Conservation (phyloP, 2,113 vertebrate genomes). For the Hyla sarda region DNA sequence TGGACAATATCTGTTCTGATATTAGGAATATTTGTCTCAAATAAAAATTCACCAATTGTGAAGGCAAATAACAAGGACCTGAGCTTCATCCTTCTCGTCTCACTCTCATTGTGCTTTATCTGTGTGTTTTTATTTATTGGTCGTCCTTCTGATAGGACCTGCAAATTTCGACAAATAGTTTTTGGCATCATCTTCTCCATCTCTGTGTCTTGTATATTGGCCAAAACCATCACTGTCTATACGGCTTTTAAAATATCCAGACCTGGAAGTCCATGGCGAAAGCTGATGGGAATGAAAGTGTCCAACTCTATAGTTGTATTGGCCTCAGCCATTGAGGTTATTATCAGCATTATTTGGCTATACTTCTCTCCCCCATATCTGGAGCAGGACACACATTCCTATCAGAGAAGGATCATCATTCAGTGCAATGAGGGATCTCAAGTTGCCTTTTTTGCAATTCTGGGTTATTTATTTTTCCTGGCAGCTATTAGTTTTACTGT, state of each 20-base stretch:
- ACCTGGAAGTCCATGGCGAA: constrained; percentile 64
- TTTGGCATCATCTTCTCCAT: neutral
- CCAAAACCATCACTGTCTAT: neutral
- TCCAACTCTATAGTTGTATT: constrained; percentile 60
- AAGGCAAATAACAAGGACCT: constrained; percentile 27
- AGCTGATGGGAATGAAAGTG: constrained; percentile 58
- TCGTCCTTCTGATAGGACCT: no score
- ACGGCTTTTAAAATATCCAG: constrained; percentile 52
- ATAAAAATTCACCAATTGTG: no score
- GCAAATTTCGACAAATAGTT: no score
- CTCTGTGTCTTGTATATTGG: no score
- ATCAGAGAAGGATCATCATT: neutral
- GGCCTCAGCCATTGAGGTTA: no score
- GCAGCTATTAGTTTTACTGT: neutral
- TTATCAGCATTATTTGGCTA: no score
- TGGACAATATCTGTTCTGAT: neutral
- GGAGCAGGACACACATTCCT: no score
- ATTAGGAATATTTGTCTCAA: no score
- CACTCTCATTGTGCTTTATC: constrained; percentile 16
- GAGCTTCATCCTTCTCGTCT: constrained; percentile 40
- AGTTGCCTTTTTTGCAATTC: constrained; percentile 38
- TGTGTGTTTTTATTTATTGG: neutral
- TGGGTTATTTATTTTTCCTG: constrained; percentile 20
- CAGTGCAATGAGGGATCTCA: constrained; percentile 56
- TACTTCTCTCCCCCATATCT: no score